Evolutionary conservation across 2,113 vertebrate genomes (phyloP).

Genomic region (Rattus rattus): DNA sequence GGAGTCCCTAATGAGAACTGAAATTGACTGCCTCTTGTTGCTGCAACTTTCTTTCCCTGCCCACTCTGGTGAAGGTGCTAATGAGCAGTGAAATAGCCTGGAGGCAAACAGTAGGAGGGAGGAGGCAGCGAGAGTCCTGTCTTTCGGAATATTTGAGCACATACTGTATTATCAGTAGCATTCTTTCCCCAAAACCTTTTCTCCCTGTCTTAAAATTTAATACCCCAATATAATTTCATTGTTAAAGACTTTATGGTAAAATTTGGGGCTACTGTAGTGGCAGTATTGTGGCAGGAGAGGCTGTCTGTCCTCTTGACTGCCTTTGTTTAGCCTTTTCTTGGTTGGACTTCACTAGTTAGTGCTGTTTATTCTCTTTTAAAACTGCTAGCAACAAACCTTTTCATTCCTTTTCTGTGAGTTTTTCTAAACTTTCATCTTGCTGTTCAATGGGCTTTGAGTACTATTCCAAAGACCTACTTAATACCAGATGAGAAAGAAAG

Average conservation of each 20-base stretch:
- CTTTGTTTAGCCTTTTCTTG: not conserved
- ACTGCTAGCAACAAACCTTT: slow-evolving; percentile 45
- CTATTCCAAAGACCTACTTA: slow-evolving; percentile 37
- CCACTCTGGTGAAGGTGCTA: slow-evolving; percentile 67
- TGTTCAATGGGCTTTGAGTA: slow-evolving; percentile 61
- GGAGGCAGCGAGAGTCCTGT: not conserved
- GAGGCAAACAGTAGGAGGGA: slow-evolving; percentile 52
- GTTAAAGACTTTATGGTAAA: not conserved
- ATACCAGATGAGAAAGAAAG: slow-evolving; percentile 60
- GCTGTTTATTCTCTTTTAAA: not conserved
- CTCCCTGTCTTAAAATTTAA: not conserved
- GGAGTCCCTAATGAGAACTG: slow-evolving; percentile 67
- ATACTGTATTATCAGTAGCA: slow-evolving; percentile 43
- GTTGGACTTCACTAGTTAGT: slow-evolving; percentile 3
- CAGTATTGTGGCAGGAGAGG: not conserved
- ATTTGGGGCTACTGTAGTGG: not conserved
- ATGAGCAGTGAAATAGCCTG: slow-evolving; percentile 72
- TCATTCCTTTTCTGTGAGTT: not conserved
- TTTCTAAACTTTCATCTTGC: slow-evolving; percentile 48
- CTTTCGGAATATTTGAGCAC: slow-evolving; percentile 15
- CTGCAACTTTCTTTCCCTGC: slow-evolving; percentile 32
- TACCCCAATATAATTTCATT: not conserved
- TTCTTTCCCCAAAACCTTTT: not conserved
- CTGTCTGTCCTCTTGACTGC: not conserved
- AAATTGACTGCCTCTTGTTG: slow-evolving; percentile 71